phyloP scores from a whole-genome alignment of 2,797 vertebrate species.

The Danio tinwini region DNA sequence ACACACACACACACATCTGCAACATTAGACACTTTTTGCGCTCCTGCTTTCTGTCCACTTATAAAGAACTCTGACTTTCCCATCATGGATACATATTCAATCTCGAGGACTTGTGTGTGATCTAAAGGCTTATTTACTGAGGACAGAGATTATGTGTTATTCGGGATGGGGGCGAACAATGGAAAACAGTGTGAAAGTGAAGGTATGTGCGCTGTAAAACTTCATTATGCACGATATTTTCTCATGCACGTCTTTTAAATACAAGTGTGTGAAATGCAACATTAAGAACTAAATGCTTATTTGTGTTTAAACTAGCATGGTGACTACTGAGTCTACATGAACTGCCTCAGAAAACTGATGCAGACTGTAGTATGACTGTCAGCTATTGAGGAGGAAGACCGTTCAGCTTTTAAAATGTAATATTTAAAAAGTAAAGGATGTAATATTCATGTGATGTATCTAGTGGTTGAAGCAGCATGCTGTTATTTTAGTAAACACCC shows the following conservation, averaged over 20 bases:
- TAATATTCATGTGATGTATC: not conserved
- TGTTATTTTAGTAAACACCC: not conserved
- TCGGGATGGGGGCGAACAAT: conserved; percentile 98
- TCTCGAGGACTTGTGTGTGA: not conserved
- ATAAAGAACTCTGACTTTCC: not conserved
- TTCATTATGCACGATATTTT: not conserved
- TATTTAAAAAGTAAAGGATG: not conserved
- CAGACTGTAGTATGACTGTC: too few relatives aligned
- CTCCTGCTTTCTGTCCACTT: not conserved
- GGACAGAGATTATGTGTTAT: conserved; percentile 87
- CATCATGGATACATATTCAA: conserved; percentile 14
- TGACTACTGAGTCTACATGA: too few relatives aligned
- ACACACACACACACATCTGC: too few relatives aligned
- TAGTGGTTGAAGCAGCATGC: not conserved
- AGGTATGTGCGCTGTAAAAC: conserved; percentile 80
- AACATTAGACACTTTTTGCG: too few relatives aligned
- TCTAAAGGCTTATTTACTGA: conserved; percentile 56
- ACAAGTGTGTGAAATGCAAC: not conserved
- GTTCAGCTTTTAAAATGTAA: too few relatives aligned
- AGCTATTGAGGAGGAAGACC: too few relatives aligned
- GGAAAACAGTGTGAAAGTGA: conserved; percentile 97
- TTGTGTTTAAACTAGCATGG: too few relatives aligned
- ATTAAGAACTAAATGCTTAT: not conserved
- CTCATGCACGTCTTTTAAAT: not conserved
- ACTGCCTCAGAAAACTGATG: too few relatives aligned